A percentile compares a stretch with the other conserved stretches of the same genome.
Evolutionary conservation across 2,888 invertebrate species (phyloP).

Genomic region (Perizoma flavofasciatum): DNA sequence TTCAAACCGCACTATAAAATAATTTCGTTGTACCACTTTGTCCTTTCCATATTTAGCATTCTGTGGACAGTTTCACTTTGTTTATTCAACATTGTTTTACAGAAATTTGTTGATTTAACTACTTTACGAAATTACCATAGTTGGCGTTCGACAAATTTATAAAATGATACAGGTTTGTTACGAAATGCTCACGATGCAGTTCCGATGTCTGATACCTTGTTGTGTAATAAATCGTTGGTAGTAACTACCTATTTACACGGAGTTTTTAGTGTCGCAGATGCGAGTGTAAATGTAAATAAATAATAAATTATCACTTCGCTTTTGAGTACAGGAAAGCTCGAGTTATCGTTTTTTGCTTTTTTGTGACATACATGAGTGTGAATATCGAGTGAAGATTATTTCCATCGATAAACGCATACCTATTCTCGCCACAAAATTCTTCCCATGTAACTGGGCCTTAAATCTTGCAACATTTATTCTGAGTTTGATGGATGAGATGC

Average conservation of each 20-base stretch:
- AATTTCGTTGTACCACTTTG: constrained; percentile 18
- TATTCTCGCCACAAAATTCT: too few relatives aligned
- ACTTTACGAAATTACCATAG: constrained; percentile 35
- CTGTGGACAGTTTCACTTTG: constrained; percentile 9
- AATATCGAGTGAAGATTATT: too few relatives aligned
- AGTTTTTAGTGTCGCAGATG: not conserved
- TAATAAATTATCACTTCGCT: too few relatives aligned
- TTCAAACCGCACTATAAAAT: constrained; percentile 12
- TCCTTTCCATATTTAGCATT: constrained; percentile 14
- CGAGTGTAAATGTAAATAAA: too few relatives aligned
- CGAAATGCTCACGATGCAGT: constrained; percentile 32
- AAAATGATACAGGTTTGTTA: constrained; percentile 37
- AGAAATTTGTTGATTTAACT: constrained; percentile 22
- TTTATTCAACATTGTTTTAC: constrained; percentile 26
- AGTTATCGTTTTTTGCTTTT: too few relatives aligned
- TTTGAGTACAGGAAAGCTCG: too few relatives aligned
- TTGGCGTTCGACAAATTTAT: constrained; percentile 37
- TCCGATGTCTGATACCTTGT: constrained; percentile 16
- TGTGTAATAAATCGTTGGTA: constrained; percentile 22
- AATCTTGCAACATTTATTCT: constrained; percentile 7
- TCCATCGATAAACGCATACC: too few relatives aligned
- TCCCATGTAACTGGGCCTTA: too few relatives aligned
- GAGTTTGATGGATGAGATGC: constrained; percentile 3
- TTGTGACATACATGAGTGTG: too few relatives aligned
- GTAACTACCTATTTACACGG: constrained; percentile 5